A percentile compares a stretch with the other conserved stretches of the same genome.
Evolutionary conservation across 53 echinoderm and acorn worm species (phyloP).

Genomic region (Paracentrotus lividus): DNA sequence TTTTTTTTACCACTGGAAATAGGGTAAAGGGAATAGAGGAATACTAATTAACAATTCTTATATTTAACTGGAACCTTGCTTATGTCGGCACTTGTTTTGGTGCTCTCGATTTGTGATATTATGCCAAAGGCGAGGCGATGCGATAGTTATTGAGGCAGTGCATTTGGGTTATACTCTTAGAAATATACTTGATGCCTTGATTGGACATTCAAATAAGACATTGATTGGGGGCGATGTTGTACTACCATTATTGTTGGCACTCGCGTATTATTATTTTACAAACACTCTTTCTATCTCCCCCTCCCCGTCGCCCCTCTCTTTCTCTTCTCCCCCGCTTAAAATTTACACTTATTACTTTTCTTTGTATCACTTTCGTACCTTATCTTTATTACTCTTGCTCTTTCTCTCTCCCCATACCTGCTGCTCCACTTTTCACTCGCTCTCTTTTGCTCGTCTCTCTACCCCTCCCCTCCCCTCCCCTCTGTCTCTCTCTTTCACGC

Average conservation of each 20-base stretch:
- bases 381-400: not conserved
- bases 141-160: not conserved
- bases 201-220: not conserved
- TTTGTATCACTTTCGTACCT: not conserved
- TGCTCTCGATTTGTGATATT: not conserved
- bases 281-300: not conserved
- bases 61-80: not conserved
- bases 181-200: too few species aligned
- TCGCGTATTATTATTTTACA: not conserved
- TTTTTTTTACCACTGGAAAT: not conserved
- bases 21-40: not conserved
- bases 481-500: not conserved
- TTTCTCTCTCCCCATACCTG: not conserved
- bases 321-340: not conserved
- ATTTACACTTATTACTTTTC: too few species aligned
- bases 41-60: not conserved
- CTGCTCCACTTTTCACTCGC: not conserved
- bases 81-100: not conserved
- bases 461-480: not conserved
- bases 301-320: not conserved
- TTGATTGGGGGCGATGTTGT: conserved; percentile 63
- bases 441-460: not conserved
- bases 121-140: not conserved
- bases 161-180: not conserved
- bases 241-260: too few species aligned